Evolutionary conservation across 2,888 invertebrate species (phyloP).

Genomic region (Stegana nigrithorax): DNA sequence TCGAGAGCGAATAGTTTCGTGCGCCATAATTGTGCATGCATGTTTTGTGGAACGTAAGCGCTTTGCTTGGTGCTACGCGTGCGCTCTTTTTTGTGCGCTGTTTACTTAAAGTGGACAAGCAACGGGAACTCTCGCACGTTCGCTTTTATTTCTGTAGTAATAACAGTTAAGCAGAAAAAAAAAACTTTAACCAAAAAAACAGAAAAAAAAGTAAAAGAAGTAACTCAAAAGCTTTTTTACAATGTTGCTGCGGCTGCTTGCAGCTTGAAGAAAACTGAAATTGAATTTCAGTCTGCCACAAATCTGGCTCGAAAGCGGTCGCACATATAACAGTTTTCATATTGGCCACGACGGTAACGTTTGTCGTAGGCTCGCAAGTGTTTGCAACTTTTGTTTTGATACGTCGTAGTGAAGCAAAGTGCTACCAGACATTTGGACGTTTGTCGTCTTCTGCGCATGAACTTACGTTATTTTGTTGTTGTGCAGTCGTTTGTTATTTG

Average conservation of each 20-base stretch:
- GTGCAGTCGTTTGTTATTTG: conserved; percentile 14
- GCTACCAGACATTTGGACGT: not conserved
- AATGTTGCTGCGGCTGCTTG: not conserved
- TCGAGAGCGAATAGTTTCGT: not conserved
- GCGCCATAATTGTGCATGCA: no score
- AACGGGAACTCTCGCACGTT: conserved; percentile 15
- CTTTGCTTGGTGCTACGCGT: conserved; percentile 5
- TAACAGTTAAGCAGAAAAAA: conserved; percentile 8
- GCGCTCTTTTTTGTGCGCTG: not conserved
- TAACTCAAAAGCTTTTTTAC: conserved; percentile 6
- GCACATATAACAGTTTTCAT: conserved; percentile 29
- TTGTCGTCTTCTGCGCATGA: not conserved
- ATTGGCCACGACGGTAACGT: no score
- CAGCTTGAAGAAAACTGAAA: conserved; percentile 41
- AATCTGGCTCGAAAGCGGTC: conserved; percentile 62
- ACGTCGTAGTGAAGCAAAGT: not conserved
- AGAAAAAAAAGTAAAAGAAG: not conserved
- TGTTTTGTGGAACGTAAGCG: conserved; percentile 11
- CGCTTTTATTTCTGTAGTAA: conserved; percentile 23
- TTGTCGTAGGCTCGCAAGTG: not conserved
- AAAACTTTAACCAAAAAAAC: not conserved
- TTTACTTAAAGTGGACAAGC: not conserved
- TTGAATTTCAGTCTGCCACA: conserved; percentile 62
- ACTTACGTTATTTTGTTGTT: conserved; percentile 16
- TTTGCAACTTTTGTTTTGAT: not conserved